Conservation (phyloP, 2,797 vertebrate genomes). For the Rhabdomys pumilio region DNA sequence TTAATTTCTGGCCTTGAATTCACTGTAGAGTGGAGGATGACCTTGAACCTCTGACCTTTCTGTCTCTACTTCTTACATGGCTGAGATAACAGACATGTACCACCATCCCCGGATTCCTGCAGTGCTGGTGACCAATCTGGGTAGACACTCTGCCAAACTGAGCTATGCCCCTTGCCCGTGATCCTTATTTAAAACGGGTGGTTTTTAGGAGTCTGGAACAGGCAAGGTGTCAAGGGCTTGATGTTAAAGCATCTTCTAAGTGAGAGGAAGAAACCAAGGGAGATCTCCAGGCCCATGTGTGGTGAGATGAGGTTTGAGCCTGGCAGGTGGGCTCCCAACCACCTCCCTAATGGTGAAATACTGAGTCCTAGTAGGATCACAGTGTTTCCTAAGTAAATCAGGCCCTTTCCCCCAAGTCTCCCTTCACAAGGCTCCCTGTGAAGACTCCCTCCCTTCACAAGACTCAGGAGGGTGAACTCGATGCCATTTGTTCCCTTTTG, state of each 20-base stretch:
- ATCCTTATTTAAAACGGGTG: neutral
- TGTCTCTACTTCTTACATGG: neutral
- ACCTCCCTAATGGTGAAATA: too few relatives aligned
- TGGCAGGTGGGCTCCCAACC: accelerated
- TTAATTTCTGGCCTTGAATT: neutral
- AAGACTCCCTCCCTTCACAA: too few relatives aligned
- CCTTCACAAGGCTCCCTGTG: neutral
- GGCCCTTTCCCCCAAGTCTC: neutral
- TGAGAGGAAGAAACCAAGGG: neutral
- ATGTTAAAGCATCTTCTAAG: neutral
- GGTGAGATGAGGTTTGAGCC: neutral
- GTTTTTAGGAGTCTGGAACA: neutral
- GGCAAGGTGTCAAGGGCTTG: neutral
- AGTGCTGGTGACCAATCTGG: neutral
- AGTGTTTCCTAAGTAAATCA: neutral
- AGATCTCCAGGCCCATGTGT: too few relatives aligned
- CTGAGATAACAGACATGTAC: neutral
- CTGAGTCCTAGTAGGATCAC: accelerated
- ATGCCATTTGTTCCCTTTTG: neutral
- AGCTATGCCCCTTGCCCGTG: neutral
- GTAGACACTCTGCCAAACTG: neutral
- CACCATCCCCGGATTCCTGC: neutral
- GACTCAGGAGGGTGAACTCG: neutral
- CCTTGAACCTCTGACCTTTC: neutral
- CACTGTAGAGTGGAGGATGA: neutral